These are phyloP conservation scores for Helicoverpa assulta DNA, from an alignment of 2,888 invertebrate species.

Conservation along the genomic window DNA sequence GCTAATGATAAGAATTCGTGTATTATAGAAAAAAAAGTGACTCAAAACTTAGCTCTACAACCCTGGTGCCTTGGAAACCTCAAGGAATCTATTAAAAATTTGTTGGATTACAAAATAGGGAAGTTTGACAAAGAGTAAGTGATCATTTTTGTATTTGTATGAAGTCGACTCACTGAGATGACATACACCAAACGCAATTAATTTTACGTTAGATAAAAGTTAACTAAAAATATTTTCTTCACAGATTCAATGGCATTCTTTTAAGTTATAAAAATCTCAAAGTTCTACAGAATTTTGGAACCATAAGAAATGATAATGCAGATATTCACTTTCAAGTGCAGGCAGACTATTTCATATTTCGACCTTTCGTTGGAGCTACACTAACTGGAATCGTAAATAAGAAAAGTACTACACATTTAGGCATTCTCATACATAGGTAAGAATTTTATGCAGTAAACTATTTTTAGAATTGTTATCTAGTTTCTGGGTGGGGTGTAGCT, in stretches of 20 bases:
- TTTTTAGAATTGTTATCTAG: too few species aligned
- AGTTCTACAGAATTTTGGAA: conserved; percentile 89
- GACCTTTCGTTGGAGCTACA: conserved; percentile 90
- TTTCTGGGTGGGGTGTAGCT: too few species aligned
- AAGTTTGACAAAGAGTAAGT: conserved; percentile 92
- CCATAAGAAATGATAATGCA: conserved; percentile 91
- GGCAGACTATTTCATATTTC: conserved; percentile 92
- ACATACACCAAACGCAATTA: too few species aligned
- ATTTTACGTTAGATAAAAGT: too few species aligned
- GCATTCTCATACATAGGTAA: conserved; percentile 92
- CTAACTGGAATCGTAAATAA: conserved; percentile 92
- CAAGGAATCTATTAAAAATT: conserved; percentile 90
- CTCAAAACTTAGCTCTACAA: conserved; percentile 90
- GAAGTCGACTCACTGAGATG: too few species aligned
- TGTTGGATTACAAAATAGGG: conserved; percentile 90
- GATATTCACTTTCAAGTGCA: conserved; percentile 92
- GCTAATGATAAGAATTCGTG: conserved; percentile 90
- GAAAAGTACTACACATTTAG: conserved; percentile 92
- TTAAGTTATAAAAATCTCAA: conserved; percentile 92
- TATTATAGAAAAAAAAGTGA: conserved; percentile 88
- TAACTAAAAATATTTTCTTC: conserved; percentile 62
- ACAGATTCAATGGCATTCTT: conserved; percentile 92
- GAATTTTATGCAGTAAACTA: background rate
- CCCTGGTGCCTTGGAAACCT: conserved; percentile 91
- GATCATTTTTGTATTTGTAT: background rate